A percentile compares a stretch with the other conserved stretches of the same genome.
These are phyloP conservation scores for Melanotaenia trifasciata DNA, from an alignment of 2,797 vertebrate species.

Conservation along the genomic window DNA sequence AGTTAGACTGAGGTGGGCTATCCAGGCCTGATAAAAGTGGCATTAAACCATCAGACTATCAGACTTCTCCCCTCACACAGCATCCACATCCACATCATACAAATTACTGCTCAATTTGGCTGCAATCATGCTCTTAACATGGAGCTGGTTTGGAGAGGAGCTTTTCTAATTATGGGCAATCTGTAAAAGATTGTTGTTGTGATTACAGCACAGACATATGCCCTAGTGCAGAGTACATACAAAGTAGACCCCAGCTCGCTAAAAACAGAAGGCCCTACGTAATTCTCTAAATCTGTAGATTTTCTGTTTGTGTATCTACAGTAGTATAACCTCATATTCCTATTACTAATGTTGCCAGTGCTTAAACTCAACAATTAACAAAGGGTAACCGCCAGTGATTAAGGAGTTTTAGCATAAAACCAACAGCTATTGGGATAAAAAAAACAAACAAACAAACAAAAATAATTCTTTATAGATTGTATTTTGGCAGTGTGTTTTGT, in stretches of 20 bases:
- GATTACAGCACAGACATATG: conserved; percentile 78
- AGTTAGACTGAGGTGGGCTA: conserved; percentile 61
- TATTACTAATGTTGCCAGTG: neutral
- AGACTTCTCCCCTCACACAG: conserved; percentile 73
- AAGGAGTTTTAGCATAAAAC: neutral
- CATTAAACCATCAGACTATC: conserved; percentile 77
- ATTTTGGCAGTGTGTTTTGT: neutral
- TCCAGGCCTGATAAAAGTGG: conserved; percentile 78
- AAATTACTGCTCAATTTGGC: conserved; percentile 84
- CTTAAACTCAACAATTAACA: neutral
- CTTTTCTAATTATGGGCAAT: conserved; percentile 84
- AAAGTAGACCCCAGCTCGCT: conserved; percentile 59
- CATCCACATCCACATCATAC: conserved; percentile 77
- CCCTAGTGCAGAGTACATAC: conserved; percentile 64
- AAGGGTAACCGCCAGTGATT: neutral
- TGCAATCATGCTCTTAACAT: conserved; percentile 85
- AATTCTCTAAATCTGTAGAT: conserved; percentile 12
- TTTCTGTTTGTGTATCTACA: conserved; percentile 14
- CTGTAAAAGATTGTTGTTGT: conserved; percentile 84
- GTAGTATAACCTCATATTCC: neutral
- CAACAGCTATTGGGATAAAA: neutral
- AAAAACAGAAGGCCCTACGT: conserved; percentile 39
- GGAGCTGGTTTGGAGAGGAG: conserved; percentile 81
- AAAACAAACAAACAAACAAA: too few relatives aligned
- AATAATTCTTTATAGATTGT: neutral